A percentile compares a stretch with the other conserved stretches of the same genome.
These are phyloP conservation scores for Phytoseiulus persimilis DNA, from an alignment of 2,888 invertebrate species.

Conservation along the genomic window DNA sequence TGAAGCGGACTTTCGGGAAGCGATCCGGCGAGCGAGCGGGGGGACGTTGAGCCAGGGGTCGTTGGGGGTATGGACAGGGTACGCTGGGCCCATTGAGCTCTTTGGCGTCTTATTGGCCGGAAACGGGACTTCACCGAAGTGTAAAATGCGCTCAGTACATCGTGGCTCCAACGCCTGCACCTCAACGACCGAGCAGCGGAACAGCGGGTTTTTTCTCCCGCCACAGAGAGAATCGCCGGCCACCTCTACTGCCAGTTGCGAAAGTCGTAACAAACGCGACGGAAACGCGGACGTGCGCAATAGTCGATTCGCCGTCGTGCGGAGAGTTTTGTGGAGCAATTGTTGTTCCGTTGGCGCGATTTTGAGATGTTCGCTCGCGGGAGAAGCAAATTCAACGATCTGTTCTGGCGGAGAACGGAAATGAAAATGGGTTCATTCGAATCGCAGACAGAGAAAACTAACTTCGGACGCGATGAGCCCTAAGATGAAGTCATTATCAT, in stretches of 20 bases:
- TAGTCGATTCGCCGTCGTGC: background rate
- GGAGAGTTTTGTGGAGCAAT: background rate
- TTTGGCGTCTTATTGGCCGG: constrained; percentile 39
- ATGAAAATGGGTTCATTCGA: background rate
- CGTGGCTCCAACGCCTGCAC: background rate
- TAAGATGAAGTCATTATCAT: background rate
- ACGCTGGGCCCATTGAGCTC: constrained; percentile 19
- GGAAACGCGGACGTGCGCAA: background rate
- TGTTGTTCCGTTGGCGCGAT: background rate
- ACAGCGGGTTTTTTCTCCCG: background rate
- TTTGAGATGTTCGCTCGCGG: too few relatives aligned
- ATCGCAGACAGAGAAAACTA: background rate
- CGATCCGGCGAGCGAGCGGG: background rate
- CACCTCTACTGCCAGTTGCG: background rate
- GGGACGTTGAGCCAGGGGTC: background rate
- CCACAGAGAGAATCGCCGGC: background rate
- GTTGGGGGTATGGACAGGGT: background rate
- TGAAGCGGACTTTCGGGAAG: background rate
- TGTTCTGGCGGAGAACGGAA: background rate
- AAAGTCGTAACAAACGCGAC: background rate
- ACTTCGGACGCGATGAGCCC: background rate
- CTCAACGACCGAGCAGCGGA: background rate
- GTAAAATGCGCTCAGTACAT: constrained; percentile 26
- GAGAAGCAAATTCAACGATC: background rate
- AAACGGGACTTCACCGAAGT: constrained; percentile 29